Evolutionary conservation across 2,888 invertebrate species (phyloP).

Genomic region (Muschampia plurimacula): DNA sequence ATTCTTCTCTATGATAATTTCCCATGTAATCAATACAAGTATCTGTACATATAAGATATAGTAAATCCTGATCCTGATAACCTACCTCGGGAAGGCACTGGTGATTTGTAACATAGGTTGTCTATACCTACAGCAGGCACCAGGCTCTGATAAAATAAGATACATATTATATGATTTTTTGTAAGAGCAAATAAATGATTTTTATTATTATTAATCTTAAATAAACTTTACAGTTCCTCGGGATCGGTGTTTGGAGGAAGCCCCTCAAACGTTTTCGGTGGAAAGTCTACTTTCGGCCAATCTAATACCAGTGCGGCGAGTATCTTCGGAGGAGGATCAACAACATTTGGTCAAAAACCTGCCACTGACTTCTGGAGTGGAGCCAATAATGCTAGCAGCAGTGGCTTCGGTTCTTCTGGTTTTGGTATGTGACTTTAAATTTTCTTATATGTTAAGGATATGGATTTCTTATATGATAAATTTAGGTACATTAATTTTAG

Average conservation of each 20-base stretch:
- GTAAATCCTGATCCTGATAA: too few species aligned
- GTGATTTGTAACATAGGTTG: too few species aligned
- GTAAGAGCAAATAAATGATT: too few species aligned
- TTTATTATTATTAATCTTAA: background rate
- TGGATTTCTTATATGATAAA: too few species aligned
- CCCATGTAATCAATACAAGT: too few species aligned
- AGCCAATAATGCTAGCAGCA: constrained; percentile 54
- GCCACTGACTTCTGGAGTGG: constrained; percentile 68
- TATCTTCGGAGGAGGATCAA: constrained; percentile 66
- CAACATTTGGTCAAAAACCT: constrained; percentile 63
- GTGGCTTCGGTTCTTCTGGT: constrained; percentile 66
- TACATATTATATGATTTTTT: too few species aligned
- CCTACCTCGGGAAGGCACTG: too few species aligned
- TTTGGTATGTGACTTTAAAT: constrained; percentile 60
- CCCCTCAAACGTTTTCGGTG: constrained; percentile 68
- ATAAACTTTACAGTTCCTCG: constrained; percentile 53
- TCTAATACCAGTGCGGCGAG: constrained; percentile 61
- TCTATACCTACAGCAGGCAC: too few species aligned
- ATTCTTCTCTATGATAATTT: too few species aligned
- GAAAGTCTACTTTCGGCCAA: constrained; percentile 70
- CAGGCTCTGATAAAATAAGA: too few species aligned
- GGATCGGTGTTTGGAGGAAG: constrained; percentile 67
- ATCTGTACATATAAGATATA: too few species aligned
- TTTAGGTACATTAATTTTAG: too few species aligned
- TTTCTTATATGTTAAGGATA: background rate